Evolutionary conservation across 2,797 vertebrate genomes (phyloP), one percentile per base, ranked within the genome.

Genomic region (Micropoecilia bifurca): DNA sequence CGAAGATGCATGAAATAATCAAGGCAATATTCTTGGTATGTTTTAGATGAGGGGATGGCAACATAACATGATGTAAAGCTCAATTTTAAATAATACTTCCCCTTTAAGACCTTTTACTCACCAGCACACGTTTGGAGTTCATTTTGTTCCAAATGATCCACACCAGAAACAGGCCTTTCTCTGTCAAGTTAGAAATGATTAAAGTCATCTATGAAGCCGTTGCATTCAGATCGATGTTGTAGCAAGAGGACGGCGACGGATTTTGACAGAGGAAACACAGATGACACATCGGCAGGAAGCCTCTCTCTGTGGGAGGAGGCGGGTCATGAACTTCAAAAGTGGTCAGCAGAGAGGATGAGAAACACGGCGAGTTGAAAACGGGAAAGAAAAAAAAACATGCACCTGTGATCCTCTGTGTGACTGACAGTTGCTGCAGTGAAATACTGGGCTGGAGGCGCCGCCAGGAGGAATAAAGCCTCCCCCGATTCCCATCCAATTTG

Each of bases 401-500:
- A 74, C 82, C 33, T 83, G 83, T 84, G 80, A 89, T 85, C 82
- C 78, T 86, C 82, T 77, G 76, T 63, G 71, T 91, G 89, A 89
- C 89, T 90, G 93, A 91, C 91, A 88, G 87, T 89, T 80, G 77
- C 79, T 89, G 77, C 88, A 53, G 81, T 85, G 79, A 89, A 92
- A 91, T 90, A 83, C 89, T 79, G 83, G 82, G 90, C 93, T 93
- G 80, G 88, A 81, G 90, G 91, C 90, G 83, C 80, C 78, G 92
- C 94, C 91, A 90, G 89, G 73, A 93, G 94, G 87, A 90, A 92
- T 89, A 85, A 94, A 93, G 91, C 81, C 92, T 91, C 88, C 84
- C 85, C 87, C 92, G 88, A 92, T 95, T 93, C 90, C 87, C 77
- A 92, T 91, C 92, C 94, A 95, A 94, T 95, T 94, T 94, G 91